These are phyloP conservation scores for Eurois occulta DNA, from an alignment of 2,888 invertebrate species.

Conservation along the genomic window DNA sequence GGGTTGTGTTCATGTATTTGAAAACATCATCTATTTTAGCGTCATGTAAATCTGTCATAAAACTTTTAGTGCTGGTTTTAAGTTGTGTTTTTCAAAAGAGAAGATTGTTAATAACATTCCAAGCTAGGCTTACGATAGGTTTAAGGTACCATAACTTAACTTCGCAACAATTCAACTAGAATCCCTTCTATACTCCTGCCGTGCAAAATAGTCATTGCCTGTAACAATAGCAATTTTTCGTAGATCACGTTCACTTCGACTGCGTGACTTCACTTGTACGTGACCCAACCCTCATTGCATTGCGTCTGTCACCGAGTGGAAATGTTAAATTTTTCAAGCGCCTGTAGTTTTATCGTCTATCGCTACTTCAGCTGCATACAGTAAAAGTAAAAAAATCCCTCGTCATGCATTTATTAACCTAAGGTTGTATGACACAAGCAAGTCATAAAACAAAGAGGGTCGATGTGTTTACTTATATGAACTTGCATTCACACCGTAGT, in stretches of 20 bases:
- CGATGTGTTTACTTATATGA: neutral
- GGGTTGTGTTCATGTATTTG: neutral
- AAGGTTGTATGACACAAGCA: neutral
- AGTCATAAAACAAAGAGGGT: neutral
- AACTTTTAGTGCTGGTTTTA: neutral
- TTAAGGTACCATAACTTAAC: neutral
- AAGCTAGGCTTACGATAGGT: too few relatives aligned
- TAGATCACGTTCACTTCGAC: neutral
- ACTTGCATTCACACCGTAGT: neutral
- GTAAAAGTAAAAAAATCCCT: neutral
- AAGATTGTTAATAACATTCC: too few relatives aligned
- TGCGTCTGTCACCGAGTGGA: too few relatives aligned
- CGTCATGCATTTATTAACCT: neutral
- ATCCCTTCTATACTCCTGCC: neutral
- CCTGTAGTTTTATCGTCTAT: neutral
- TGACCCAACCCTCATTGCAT: neutral
- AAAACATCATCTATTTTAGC: neutral
- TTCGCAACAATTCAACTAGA: neutral
- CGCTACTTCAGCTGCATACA: neutral
- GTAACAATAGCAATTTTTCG: neutral
- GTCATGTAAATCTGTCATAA: neutral
- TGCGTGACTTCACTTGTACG: neutral
- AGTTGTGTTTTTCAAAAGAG: neutral
- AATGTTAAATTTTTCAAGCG: neutral
- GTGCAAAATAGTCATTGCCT: neutral